Base-by-base conservation (phyloP, 2,797 vertebrate genomes). In the Periparus ater region DNA sequence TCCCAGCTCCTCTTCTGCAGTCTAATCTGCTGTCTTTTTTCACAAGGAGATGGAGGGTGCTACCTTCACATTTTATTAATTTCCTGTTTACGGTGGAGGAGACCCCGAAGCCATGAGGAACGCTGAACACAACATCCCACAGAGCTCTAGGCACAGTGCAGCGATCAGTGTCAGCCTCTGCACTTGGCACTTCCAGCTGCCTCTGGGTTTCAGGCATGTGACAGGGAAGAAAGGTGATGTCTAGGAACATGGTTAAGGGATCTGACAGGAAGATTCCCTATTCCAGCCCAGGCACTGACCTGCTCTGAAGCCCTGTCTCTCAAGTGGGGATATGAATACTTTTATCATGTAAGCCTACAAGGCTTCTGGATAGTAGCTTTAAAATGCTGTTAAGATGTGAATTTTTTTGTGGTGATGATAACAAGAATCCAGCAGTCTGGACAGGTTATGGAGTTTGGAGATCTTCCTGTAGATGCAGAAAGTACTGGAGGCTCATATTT, bases 31-130 rank as follows among this genome's bases (percentile, higher is more conserved):
- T 82, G 47, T 70, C 51, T 34, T 20, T 77, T 93, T 65, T 81
- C 90, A 67, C 61, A 36, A 47, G 68, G 42, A 80, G 74, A 58
- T 3, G 5, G 55, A 91, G 53, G 17, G 22, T 78, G 53, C 60
- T 83, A n/a, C 42, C 73, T 76, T 84, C 74, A 54, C 29, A 1
- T 91, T 95, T 95, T 91, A 91, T 91, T 93, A 2, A 71, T 88
- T 63, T 85, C 50, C 77, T 91, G 30, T 88, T 96, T 91, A 36
- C 48, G 17, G n/a, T 7, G 29, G 55, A 42, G 47, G 32, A 75
- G 65, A 93, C 60, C 62, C 40, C 71, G 67, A 76, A 84, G 70
- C 50, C 6, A 2, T 15, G 57, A 79, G 67, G 68, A 79, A 4
- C 47, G 26, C 80, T 2, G 4, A 44, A 44, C 89, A 32, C 68